phyloP scores from a whole-genome alignment of 2,113 vertebrate genomes.

The Spilogale gracilis region DNA sequence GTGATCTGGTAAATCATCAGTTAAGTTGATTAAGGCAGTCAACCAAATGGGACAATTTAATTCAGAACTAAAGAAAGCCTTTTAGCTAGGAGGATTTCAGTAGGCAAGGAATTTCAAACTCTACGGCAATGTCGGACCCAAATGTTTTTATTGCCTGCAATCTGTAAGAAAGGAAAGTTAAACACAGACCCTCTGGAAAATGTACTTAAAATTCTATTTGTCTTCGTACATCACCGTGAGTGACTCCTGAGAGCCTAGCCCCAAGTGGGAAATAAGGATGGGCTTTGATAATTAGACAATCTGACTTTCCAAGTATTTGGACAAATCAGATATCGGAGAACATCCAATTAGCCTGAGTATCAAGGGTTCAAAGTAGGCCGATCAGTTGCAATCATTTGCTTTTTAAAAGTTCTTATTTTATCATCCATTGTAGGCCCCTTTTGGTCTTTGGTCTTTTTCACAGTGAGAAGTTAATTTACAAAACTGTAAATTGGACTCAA shows the following conservation, averaged over 20 bases:
- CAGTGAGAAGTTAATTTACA: background rate
- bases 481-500: background rate
- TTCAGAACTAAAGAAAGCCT: constrained; percentile 43
- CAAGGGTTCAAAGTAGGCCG: background rate
- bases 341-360: constrained; percentile 1
- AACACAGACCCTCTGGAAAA: constrained; percentile 39
- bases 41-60: constrained; percentile 57
- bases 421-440: background rate
- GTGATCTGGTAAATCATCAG: constrained; percentile 46
- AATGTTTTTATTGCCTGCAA: constrained; percentile 48
- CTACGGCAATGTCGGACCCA: background rate
- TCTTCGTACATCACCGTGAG: background rate
- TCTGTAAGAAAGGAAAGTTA: constrained; percentile 43
- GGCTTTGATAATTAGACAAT: background rate
- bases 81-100: constrained; percentile 63
- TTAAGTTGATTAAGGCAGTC: constrained; percentile 60
- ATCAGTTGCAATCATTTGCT: background rate
- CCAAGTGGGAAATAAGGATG: background rate
- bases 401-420: background rate
- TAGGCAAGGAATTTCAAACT: constrained; percentile 63
- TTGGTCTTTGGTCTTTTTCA: constrained; percentile 13
- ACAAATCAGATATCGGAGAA: background rate
- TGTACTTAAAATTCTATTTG: background rate
- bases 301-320: background rate
- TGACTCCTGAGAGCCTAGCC: background rate